phyloP scores from a whole-genome alignment of 2,113 vertebrate species.

The Ciconia boyciana region DNA sequence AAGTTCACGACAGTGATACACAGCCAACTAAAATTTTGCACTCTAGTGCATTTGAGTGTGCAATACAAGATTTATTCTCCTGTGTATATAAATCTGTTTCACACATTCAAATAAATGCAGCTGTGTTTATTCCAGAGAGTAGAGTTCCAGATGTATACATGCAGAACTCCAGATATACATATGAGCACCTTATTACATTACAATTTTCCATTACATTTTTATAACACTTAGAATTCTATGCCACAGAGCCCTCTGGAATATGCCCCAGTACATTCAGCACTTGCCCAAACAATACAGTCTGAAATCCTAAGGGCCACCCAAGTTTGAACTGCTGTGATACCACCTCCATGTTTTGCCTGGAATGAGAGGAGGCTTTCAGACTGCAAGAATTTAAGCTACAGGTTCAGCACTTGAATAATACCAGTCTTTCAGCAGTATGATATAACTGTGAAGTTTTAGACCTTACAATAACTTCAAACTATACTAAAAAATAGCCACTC shows the following conservation, averaged over 20 bases:
- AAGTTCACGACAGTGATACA: neutral
- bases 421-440: neutral
- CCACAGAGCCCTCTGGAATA: slow-evolving; percentile 45
- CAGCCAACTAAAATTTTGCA: neutral
- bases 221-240: slow-evolving; percentile 26
- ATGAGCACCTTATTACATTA: slow-evolving; percentile 51
- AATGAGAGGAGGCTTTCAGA: slow-evolving; percentile 19
- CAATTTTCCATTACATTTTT: slow-evolving; percentile 62
- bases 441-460: neutral
- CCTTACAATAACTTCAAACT: neutral
- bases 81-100: slow-evolving; percentile 54
- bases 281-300: slow-evolving; percentile 28
- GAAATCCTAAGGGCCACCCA: slow-evolving; percentile 42
- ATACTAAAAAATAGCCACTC: neutral
- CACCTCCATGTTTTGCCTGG: slow-evolving; percentile 13
- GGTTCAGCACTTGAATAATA: slow-evolving; percentile 3
- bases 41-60: neutral
- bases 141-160: slow-evolving; percentile 51
- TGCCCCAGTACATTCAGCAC: slow-evolving; percentile 12
- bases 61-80: slow-evolving; percentile 11
- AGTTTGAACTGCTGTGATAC: neutral
- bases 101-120: slow-evolving; percentile 61
- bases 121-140: slow-evolving; percentile 63
- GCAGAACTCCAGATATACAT: slow-evolving; percentile 24
- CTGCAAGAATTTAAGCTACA: neutral